Base-by-base conservation (phyloP, 92 coral and sea anemone genomes). In the Palythoa caribaeorum region DNA sequence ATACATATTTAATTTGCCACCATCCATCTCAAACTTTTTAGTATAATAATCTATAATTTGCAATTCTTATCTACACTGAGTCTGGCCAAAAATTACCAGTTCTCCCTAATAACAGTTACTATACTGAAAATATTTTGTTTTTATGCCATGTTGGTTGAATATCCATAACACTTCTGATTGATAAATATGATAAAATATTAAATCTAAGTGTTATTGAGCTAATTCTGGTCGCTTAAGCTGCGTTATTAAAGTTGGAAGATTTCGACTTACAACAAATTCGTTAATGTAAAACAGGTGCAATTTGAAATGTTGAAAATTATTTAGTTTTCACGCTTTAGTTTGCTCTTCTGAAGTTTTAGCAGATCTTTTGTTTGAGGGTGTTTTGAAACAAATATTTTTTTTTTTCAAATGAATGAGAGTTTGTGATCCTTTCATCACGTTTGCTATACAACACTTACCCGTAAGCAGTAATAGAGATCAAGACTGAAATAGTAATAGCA, bases 401-500 rank as follows among this genome's bases (percentile, higher is more conserved):
- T 20, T 69, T 19, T 36, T 1, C 73, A 28, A 69, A 69, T 69
- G 73, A 69, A 20, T 12, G 37, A 69, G 66, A 59, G 21, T 1
- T 19, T 1, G 73, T 37, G 35, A 36, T 35, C 47, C 28, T 7
- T 7, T 16, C n/a, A 77, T 53, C 10, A 20, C 52, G 40, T 69
- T 14, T 70, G 47, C 16, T 10, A 20, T 16, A 9, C 38, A 35
- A 70, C 75, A 38, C 75, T 70, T 17, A 77, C 35, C 47, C 12
- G 47, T 54, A 14, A 21, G 83, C 21, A 19, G 65, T 16, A 38
- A 21, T 51, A 28, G 35, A 66, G 21, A 81, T 51, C 40, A 81
- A 12, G 68, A 80, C 65, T 80, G 20, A 65, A 81, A 65, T 80
- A 65, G 40, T 71, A 81, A 65, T 81, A 62, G 74, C 20, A 5